Evolutionary conservation across 2,888 invertebrate genomes (phyloP).

Genomic region (Dryococelus australis): DNA sequence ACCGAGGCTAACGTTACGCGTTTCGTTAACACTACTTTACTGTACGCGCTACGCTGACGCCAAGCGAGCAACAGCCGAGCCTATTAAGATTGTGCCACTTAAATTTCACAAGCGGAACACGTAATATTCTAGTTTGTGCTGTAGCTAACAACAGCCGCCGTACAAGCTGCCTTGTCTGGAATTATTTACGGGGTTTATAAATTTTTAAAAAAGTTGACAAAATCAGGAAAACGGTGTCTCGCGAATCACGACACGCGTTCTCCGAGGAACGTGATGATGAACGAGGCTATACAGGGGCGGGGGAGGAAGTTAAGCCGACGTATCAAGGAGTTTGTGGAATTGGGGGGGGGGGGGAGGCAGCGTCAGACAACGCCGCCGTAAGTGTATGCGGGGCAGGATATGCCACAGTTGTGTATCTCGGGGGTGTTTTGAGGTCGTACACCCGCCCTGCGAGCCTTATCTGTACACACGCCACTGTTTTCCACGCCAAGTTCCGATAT

Average conservation of each 20-base stretch:
- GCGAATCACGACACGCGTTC: background rate
- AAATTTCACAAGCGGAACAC: too few species aligned
- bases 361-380: background rate
- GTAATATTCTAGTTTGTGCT: too few species aligned
- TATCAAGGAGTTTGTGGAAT: too few species aligned
- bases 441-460: background rate
- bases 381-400: constrained; percentile 7
- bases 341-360: background rate
- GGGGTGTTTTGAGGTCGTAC: constrained; percentile 3
- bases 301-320: background rate
- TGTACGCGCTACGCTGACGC: too few species aligned
- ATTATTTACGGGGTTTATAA: background rate
- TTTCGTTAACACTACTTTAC: too few species aligned
- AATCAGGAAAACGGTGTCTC: background rate
- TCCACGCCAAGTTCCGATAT: constrained; percentile 30
- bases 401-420: constrained; percentile 10
- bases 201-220: background rate
- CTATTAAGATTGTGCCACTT: too few species aligned
- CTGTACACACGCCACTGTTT: constrained; percentile 24
- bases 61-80: too few species aligned
- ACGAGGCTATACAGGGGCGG: background rate
- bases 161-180: background rate
- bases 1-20: too few species aligned
- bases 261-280: background rate
- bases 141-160: too few species aligned